Conservation (phyloP, 2,113 vertebrate species). For the Oncorhynchus nerka region DNA sequence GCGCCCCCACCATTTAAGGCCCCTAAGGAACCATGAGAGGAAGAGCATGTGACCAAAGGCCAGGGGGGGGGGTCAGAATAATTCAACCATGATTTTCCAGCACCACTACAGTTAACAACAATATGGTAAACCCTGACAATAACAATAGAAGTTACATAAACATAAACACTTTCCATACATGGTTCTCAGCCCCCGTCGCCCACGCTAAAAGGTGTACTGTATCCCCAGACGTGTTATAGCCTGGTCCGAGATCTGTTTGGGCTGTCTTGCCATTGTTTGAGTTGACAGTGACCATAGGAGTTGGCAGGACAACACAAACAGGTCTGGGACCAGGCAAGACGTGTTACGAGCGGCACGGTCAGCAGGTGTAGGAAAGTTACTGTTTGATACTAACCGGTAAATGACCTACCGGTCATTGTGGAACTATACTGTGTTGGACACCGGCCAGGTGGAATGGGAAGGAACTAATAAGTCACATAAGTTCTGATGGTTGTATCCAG, state of each 20-base stretch:
- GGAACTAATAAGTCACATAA: conserved; percentile 66
- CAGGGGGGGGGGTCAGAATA: conserved; percentile 25
- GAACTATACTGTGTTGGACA: conserved; percentile 40
- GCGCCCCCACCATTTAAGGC: conserved; percentile 3
- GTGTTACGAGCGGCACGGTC: conserved; percentile 27
- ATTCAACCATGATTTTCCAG: conserved; percentile 32
- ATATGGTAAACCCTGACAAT: conserved; percentile 24
- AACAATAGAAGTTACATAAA: conserved; percentile 39
- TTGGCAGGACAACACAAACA: no score
- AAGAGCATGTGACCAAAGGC: conserved; percentile 38
- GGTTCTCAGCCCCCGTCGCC: conserved; percentile 28
- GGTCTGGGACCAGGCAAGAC: not conserved
- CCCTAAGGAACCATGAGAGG: conserved; percentile 10
- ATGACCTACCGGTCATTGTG: conserved; percentile 61
- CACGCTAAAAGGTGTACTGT: conserved; percentile 36
- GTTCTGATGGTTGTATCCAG: conserved; percentile 44
- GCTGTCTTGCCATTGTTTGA: no score
- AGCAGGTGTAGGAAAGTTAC: not conserved
- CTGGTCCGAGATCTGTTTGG: no score
- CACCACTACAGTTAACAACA: conserved; percentile 22
- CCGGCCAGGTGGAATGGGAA: conserved; percentile 56
- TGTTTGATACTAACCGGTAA: conserved; percentile 22
- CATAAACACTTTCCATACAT: conserved; percentile 31
- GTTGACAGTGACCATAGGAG: no score
- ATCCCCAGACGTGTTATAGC: conserved; percentile 6